phyloP scores from a whole-genome alignment of 2,113 vertebrate genomes.

The Rattus norvegicus region DNA sequence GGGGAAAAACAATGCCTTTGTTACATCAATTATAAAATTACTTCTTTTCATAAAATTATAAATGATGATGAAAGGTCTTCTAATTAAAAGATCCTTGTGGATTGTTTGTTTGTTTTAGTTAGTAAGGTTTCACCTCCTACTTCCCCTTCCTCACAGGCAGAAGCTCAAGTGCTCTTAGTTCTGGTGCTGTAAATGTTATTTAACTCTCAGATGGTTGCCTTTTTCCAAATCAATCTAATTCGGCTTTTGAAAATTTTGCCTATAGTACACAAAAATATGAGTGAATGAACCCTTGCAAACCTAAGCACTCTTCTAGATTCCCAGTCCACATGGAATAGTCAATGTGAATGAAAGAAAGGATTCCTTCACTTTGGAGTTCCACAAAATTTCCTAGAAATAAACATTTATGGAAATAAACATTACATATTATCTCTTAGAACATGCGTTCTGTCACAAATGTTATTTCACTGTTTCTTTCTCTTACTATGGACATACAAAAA shows the following conservation, averaged over 20 bases:
- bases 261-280: background rate
- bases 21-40: constrained; percentile 7
- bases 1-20: background rate
- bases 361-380: background rate
- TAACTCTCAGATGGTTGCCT: background rate
- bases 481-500: background rate
- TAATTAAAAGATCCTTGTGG: constrained; percentile 26
- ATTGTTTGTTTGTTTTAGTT: background rate
- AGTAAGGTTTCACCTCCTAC: background rate
- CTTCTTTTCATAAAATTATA: constrained; percentile 47
- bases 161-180: background rate
- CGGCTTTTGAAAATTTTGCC: background rate
- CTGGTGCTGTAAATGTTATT: background rate
- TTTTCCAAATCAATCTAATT: background rate
- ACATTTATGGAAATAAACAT: background rate
- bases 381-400: background rate
- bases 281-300: background rate
- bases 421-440: background rate
- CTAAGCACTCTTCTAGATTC: background rate
- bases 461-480: background rate
- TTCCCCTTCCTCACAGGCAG: background rate
- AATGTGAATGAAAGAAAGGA: background rate
- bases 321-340: background rate
- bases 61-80: background rate
- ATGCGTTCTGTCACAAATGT: background rate